Percentiles rank a stretch among this genome's conserved stretches.
phyloP scores from a whole-genome alignment of 2,113 vertebrate species.

The Quiscalus mexicanus region DNA sequence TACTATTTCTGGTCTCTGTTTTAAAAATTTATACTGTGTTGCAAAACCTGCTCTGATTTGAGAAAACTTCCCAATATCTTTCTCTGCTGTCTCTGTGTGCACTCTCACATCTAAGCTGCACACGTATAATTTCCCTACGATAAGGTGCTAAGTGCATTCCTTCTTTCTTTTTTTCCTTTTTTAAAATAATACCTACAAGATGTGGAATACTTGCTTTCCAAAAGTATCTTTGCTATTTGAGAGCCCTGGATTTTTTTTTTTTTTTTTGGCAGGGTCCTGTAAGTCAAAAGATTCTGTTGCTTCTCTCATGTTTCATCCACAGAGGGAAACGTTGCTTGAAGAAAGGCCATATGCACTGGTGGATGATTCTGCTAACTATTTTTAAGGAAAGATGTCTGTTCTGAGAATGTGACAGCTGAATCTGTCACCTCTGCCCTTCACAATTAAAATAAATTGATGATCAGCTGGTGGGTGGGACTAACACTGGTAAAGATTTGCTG shows the following conservation, averaged over 20 bases:
- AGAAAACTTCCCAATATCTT: background rate
- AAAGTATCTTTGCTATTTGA: background rate
- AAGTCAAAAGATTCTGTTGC: background rate
- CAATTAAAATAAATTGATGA: background rate
- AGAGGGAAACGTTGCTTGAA: background rate
- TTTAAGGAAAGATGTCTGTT: background rate
- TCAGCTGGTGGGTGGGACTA: background rate
- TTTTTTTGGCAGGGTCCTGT: background rate
- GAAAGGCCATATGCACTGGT: background rate
- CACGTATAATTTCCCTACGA: background rate
- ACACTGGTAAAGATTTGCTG: background rate
- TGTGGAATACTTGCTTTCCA: background rate
- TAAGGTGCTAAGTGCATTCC: background rate
- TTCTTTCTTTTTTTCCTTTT: background rate
- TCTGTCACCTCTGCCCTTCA: background rate
- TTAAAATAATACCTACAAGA: background rate
- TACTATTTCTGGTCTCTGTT: background rate
- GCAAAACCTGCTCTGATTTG: background rate
- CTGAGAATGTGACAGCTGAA: background rate
- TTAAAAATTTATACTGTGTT: background rate
- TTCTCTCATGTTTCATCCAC: background rate
- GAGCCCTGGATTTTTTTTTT: background rate
- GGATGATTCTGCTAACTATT: background rate
- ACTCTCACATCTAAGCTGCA: background rate
- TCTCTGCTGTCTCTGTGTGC: background rate